A percentile compares a stretch with the other conserved stretches of the same genome.
phyloP scores from a whole-genome alignment of 37 sponge, comb jelly and placozoan genomes.

The Beroe ovata region DNA sequence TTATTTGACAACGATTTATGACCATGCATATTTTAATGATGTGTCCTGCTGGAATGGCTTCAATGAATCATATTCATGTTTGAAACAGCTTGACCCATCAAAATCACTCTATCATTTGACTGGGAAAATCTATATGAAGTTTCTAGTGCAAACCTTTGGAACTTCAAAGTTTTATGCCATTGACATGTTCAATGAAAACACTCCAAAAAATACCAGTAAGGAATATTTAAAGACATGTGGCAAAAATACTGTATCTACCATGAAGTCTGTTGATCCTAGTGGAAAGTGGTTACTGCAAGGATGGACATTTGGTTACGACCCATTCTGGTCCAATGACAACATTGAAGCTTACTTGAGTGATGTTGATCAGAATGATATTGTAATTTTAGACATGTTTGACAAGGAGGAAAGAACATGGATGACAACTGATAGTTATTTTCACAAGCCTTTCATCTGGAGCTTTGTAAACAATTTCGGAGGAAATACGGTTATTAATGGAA shows the following conservation, averaged over 20 bases:
- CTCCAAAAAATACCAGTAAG: constrained; percentile 12
- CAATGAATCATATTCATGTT: constrained; percentile 7
- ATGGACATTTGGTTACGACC: constrained; percentile 62
- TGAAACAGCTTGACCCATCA: constrained; percentile 17
- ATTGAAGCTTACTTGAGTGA: background rate
- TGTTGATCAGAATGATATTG: background rate
- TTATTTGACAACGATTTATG: background rate
- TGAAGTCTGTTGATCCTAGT: background rate
- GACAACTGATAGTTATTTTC: constrained; percentile 1
- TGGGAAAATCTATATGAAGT: constrained; percentile 22
- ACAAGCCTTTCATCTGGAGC: constrained; percentile 52
- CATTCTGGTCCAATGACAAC: background rate
- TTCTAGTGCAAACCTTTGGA: background rate
- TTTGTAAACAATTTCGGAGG: constrained; percentile 53
- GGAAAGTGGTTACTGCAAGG: constrained; percentile 34
- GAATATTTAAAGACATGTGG: background rate
- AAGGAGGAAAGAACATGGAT: background rate
- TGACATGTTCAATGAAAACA: constrained; percentile 63
- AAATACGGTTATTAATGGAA: constrained; percentile 47
- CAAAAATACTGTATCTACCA: constrained; percentile 6
- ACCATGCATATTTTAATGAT: background rate
- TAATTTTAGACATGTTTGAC: constrained; percentile 48
- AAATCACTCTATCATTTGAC: background rate
- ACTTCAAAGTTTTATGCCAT: background rate
- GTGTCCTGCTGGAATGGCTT: constrained; percentile 27